Conservation (phyloP, 2,113 vertebrate genomes). For the Gopherus flavomarginatus region DNA sequence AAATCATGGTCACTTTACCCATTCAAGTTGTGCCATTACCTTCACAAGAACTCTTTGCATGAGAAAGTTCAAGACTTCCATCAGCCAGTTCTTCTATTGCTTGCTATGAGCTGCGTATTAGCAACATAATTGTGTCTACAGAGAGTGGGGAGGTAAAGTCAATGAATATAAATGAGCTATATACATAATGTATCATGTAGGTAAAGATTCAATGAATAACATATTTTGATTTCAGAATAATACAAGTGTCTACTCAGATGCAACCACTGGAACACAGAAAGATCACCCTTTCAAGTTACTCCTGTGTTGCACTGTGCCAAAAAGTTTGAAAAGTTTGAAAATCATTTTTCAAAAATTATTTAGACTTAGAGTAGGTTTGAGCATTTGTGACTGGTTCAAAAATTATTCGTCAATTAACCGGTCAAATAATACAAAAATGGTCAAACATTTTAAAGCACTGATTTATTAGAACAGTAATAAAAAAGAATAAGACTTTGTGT, state of each 20-base stretch:
- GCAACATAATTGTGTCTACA: neutral
- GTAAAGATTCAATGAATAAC: neutral
- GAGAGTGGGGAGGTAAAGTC: neutral
- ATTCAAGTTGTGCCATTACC: neutral
- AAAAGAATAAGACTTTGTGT: neutral
- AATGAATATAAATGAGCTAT: neutral
- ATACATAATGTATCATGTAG: neutral
- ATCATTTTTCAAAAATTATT: neutral
- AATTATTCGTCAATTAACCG: neutral
- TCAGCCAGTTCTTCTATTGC: neutral
- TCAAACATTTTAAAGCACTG: neutral
- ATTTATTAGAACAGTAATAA: neutral
- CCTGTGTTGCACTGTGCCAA: neutral
- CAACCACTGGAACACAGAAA: neutral
- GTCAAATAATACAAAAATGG: neutral
- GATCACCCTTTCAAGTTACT: neutral
- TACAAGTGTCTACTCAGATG: neutral
- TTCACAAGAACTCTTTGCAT: accelerated
- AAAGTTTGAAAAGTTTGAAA: neutral
- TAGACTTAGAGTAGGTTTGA: neutral
- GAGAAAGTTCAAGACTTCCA: neutral
- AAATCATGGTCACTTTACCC: neutral
- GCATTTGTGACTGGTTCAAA: neutral
- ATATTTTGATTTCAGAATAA: neutral
- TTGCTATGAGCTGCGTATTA: neutral